Evolutionary conservation across 2,113 vertebrate genomes (phyloP).

Genomic region (Psilopsiagon aurifrons): DNA sequence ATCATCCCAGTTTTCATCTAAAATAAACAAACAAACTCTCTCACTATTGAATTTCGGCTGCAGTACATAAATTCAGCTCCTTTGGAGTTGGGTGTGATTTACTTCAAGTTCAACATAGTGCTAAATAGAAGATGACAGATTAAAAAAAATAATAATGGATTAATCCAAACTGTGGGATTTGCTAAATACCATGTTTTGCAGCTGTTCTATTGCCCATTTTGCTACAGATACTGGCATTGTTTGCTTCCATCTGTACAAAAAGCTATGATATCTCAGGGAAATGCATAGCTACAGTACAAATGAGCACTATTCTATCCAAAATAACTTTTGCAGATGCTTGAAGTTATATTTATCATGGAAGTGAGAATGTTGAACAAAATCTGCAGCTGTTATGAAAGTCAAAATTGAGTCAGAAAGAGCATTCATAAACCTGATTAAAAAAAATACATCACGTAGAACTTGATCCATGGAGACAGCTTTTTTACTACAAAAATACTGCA

Average conservation of each 20-base stretch:
- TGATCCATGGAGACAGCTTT: neutral
- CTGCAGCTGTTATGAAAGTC: neutral
- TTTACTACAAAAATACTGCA: neutral
- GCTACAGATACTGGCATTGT: slow-evolving; percentile 9
- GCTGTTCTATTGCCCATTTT: neutral
- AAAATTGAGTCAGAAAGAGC: neutral
- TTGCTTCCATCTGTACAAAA: neutral
- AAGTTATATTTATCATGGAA: slow-evolving; percentile 12
- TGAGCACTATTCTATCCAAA: neutral
- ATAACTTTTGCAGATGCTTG: slow-evolving; percentile 2
- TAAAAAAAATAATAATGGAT: neutral
- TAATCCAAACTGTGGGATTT: neutral
- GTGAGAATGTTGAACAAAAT: neutral
- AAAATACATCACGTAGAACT: neutral
- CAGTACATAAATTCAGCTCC: neutral
- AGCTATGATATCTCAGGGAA: neutral
- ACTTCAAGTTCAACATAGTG: neutral
- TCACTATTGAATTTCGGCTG: slow-evolving; percentile 25
- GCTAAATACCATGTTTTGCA: neutral
- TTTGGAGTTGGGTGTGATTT: neutral
- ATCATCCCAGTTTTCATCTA: slow-evolving; percentile 92
- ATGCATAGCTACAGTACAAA: neutral
- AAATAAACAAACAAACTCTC: slow-evolving; percentile 61
- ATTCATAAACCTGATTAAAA: neutral
- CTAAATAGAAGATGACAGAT: neutral